Evolutionary conservation across 2,113 vertebrate species (phyloP).

Genomic region (Myotis davidii): DNA sequence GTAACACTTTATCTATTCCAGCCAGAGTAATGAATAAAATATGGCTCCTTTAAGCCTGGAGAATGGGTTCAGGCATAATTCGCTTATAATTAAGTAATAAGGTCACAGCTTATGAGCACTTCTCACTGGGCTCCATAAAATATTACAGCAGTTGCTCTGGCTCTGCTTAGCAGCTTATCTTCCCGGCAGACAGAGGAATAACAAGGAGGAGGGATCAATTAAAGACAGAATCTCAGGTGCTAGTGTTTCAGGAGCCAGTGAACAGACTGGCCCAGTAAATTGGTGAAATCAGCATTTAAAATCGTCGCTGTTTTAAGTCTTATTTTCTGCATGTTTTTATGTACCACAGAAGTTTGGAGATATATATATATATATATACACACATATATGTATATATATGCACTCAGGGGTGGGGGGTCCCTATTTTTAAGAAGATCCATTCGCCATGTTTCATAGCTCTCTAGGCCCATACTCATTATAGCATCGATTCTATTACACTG

Average conservation of each 20-base stretch:
- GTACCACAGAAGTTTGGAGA: background rate
- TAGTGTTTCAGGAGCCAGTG: background rate
- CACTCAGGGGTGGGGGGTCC: too few relatives aligned
- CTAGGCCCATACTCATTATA: background rate
- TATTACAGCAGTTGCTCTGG: background rate
- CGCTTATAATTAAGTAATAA: slow-evolving; percentile 49
- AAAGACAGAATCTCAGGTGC: background rate
- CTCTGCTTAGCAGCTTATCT: background rate
- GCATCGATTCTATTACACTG: background rate
- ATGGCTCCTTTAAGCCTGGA: background rate
- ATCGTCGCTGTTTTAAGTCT: background rate
- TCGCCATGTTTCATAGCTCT: background rate
- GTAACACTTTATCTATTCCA: slow-evolving; percentile 24
- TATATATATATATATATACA: too few relatives aligned
- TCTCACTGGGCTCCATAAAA: slow-evolving; percentile 30
- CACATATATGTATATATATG: too few relatives aligned
- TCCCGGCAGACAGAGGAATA: slow-evolving; percentile 6
- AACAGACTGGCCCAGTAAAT: background rate
- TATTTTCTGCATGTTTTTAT: background rate
- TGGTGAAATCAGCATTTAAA: background rate
- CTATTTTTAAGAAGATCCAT: background rate
- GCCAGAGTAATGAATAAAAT: slow-evolving; percentile 38
- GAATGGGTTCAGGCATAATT: slow-evolving; percentile 19
- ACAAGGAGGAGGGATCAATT: background rate
- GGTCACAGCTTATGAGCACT: slow-evolving; percentile 15